Base-by-base conservation (phyloP, 2,888 invertebrate genomes). In the Dynastes hyllus region DNA sequence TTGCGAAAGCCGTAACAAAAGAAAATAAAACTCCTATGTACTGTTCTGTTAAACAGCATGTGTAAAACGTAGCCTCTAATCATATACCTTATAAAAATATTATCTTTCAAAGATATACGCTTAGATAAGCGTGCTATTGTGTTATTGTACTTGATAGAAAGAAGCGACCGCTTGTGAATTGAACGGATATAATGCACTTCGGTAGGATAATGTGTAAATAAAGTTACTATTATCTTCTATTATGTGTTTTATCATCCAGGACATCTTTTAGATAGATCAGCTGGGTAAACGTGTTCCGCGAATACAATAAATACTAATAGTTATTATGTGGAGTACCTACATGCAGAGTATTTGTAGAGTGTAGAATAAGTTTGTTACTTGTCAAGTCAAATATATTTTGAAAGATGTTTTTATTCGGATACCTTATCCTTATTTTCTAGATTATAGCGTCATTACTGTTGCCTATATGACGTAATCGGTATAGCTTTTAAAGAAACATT, bases 171-270 rank as follows among this genome's bases (percentile, higher is more conserved):
- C 73, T 61, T 75, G 73, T 61, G 61, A 75, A 75, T 22, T 61
- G 61, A 75, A 50, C 32, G 61, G 58, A 75, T 61, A 63, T 75
- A 75, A 75, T 75, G 27, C 50, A 22, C 29, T 75, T 63, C 61
- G 63, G 73, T 75, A 61, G 45, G 40, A 75, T 58, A 71, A 71
- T 75, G 61, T 75, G 73, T 61, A 75, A 75, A 75, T 75, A 75
- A 75, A 45, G 73, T 75, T 63, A 61, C 45, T 16, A 75, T 63
- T 75, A 75, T 61, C 73, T 75, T 61, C 29, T 61, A 40, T 71
- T 75, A 45, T 75, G 29, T 29, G 45, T 63, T 69, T 75, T 75
- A 75, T 75, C 73, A 32, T 22, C 13, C 22, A 45, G 73, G 73
- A 75, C 63, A 75, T 75, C 73, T 75, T 45, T 53, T 45, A 8